Conservation (phyloP, 2,797 vertebrate species). For the Acanthopagrus latus region DNA sequence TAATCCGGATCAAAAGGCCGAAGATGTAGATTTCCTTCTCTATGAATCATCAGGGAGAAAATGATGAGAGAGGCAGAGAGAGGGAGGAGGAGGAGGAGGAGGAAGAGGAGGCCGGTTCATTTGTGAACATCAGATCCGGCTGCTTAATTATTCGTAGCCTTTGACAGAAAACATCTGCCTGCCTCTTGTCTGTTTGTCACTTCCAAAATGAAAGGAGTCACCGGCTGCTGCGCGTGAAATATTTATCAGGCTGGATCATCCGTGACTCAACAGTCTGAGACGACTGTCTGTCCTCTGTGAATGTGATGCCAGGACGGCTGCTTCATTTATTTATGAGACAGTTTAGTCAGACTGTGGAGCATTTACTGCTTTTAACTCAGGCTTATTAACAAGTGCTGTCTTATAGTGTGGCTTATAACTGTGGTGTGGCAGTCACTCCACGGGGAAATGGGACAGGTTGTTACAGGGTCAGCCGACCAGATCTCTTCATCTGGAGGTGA, state of each 20-base stretch:
- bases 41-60: constrained; percentile 36
- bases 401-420: background rate
- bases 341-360: background rate
- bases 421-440: background rate
- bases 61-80: background rate
- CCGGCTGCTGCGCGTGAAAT: constrained; percentile 11
- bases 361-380: constrained; percentile 1
- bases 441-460: background rate
- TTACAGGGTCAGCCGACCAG: background rate
- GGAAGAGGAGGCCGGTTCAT: constrained; percentile 13
- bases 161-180: constrained; percentile 52
- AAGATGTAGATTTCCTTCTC: constrained; percentile 43
- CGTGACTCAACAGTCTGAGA: constrained; percentile 38
- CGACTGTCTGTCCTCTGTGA: constrained; percentile 13
- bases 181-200: constrained; percentile 34
- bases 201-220: constrained; percentile 29
- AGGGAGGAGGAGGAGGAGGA: background rate
- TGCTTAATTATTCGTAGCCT: constrained; percentile 51
- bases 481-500: background rate
- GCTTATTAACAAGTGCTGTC: background rate
- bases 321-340: constrained; percentile 12
- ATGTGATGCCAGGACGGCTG: constrained; percentile 27
- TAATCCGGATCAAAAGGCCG: constrained; percentile 46
- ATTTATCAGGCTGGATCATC: constrained; percentile 21
- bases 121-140: constrained; percentile 28